Evolutionary conservation across 2,888 invertebrate genomes (phyloP).

Genomic region (Hyalella azteca): DNA sequence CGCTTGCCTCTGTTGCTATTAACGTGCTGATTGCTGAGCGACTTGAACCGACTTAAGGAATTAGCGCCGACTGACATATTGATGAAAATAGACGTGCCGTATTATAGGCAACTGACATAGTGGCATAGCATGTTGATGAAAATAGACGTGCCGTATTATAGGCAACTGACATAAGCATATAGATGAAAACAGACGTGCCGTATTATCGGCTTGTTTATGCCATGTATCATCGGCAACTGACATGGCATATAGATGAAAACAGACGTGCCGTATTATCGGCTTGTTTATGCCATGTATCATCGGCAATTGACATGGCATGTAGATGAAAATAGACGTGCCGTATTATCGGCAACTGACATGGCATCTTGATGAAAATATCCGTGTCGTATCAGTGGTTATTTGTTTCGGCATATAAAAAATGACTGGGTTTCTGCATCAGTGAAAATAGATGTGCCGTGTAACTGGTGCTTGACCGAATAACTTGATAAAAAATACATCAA

Average conservation of each 20-base stretch:
- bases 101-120: constrained; percentile 3
- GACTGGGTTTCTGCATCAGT: too few species aligned
- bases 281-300: too few species aligned
- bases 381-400: too few species aligned
- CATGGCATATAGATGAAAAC: neutral
- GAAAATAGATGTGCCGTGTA: too few species aligned
- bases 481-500: too few species aligned
- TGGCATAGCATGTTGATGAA: neutral
- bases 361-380: neutral
- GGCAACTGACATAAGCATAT: constrained; percentile 9
- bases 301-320: neutral
- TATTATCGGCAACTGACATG: constrained; percentile 1
- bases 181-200: neutral
- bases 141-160: neutral
- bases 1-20: neutral
- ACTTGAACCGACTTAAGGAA: too few species aligned
- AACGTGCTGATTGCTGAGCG: constrained; percentile 6
- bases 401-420: too few species aligned
- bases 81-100: neutral
- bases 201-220: too few species aligned
- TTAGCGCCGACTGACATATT: too few species aligned
- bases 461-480: too few species aligned
- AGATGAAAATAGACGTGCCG: neutral
- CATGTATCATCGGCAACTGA: neutral
- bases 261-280: neutral